A percentile compares a stretch with the other conserved stretches of the same genome.
Conservation (phyloP, 2,888 invertebrate genomes). For the Thecophora atra region DNA sequence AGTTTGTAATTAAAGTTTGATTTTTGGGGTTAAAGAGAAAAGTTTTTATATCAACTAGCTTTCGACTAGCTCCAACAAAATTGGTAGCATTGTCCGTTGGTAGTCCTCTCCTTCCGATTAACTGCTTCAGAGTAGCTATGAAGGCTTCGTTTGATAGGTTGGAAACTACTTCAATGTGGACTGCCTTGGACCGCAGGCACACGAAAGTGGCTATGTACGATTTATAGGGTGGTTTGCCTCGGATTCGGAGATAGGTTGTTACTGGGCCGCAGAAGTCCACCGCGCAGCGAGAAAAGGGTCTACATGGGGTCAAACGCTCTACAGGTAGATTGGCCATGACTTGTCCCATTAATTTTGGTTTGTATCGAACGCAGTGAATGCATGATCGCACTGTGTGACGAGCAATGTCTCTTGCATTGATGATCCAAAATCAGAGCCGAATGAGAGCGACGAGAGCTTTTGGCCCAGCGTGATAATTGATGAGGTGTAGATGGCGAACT, state of each 20-base stretch:
- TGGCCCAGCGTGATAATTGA: too few relatives aligned
- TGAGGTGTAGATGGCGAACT: too few relatives aligned
- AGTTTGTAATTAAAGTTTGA: too few relatives aligned
- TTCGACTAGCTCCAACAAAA: too few relatives aligned
- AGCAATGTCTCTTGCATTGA: slow-evolving; percentile 38
- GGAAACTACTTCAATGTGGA: slow-evolving; percentile 42
- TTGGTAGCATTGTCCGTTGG: too few relatives aligned
- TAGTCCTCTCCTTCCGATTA: too few relatives aligned
- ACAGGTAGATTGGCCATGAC: slow-evolving; percentile 33
- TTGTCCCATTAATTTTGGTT: too few relatives aligned
- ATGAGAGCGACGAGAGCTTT: slow-evolving; percentile 37
- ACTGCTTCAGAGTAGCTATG: too few relatives aligned
- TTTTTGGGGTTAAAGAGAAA: too few relatives aligned
- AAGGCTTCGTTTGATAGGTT: slow-evolving; percentile 39
- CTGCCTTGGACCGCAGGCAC: slow-evolving; percentile 33
- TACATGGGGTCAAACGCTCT: slow-evolving; percentile 33
- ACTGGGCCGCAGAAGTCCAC: slow-evolving; percentile 40
- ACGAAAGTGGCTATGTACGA: slow-evolving; percentile 28
- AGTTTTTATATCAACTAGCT: too few relatives aligned
- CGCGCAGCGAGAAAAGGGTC: slow-evolving; percentile 39
- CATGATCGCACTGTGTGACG: slow-evolving; percentile 37
- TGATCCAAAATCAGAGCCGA: slow-evolving; percentile 40
- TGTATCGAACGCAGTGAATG: too few relatives aligned
- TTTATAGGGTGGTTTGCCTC: slow-evolving; percentile 38
- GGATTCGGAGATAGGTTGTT: slow-evolving; percentile 35